Base-by-base conservation (phyloP, 2,888 invertebrate genomes). In the Cybosia mesomella region DNA sequence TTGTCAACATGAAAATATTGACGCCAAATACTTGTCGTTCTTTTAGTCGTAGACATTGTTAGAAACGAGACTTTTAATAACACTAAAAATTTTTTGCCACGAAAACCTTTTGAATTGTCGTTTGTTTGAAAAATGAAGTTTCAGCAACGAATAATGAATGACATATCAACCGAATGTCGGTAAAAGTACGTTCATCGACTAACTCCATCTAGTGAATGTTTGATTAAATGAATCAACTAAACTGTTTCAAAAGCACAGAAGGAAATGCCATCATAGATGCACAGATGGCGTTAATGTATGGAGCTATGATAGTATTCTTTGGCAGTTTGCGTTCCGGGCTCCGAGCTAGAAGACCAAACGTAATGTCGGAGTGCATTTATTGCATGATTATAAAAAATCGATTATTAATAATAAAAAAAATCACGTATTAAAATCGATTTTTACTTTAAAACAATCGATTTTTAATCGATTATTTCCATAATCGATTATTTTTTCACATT, bases 41-140 rank as follows among this genome's bases (percentile, higher is more conserved):
- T n/a, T n/a, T n/a, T n/a, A n/a, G n/a, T n/a, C n/a, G n/a, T n/a
- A n/a, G n/a, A n/a, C n/a, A n/a, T n/a, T n/a, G n/a, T 66, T 66
- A 24, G 3, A 55, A 55, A 55, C 54, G 9, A 55, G 54, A 24
- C 22, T 55, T 55, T 55, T 55, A 24, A 55, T 22, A 55, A 13
- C 24, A 55, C 54, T 24, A 24, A 24, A 24, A 11, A 24, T 24
- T 55, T 55, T 55, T 55, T 24, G 54, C 13, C 22, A 22, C 24
- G 0, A 55, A 55, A 55, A 55, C 10, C 54, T 53, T 53, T 53
- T 11, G 21, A 53, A 53, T 53, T 55, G 24, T 55, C 54, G 22
- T 55, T 55, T 55, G 54, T n/a, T n/a, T n/a, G n/a, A 55, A 55
- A 55, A 55, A 55, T 24, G 54, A 24, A 55, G 54, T 55, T 55